Evolutionary conservation across 1,140 invertebrate species (phyloP).

Genomic region (Aleiodes sp.): DNA sequence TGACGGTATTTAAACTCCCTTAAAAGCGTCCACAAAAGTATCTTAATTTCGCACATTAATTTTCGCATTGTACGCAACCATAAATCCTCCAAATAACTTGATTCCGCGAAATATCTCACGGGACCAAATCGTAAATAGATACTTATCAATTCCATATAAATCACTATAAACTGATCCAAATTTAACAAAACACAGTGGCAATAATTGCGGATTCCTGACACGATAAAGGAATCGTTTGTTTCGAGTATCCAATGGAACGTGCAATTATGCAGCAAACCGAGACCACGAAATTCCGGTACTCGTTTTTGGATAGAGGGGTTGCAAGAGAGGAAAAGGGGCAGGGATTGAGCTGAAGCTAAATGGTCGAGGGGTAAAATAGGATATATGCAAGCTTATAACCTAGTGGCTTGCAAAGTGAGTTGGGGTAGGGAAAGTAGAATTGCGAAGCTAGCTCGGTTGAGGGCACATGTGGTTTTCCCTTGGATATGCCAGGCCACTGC

Average conservation of each 20-base stretch:
- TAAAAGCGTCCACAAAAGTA: too few relatives aligned
- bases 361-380: background rate
- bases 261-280: slow-evolving; percentile 58
- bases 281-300: slow-evolving; percentile 51
- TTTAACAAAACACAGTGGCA: slow-evolving; percentile 28
- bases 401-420: slow-evolving; percentile 40
- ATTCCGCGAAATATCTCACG: too few relatives aligned
- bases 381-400: slow-evolving; percentile 15
- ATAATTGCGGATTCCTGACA: slow-evolving; percentile 56
- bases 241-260: slow-evolving; percentile 43
- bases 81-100: too few relatives aligned
- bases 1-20: too few relatives aligned
- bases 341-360: too few relatives aligned
- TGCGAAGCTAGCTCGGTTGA: slow-evolving; percentile 24
- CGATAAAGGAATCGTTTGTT: slow-evolving; percentile 55
- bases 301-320: slow-evolving; percentile 29
- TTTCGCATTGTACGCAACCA: too few relatives aligned
- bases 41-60: too few relatives aligned
- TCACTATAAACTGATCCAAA: background rate
- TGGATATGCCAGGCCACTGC: slow-evolving; percentile 18
- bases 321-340: too few relatives aligned
- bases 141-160: background rate
- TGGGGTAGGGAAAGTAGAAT: slow-evolving; percentile 32
- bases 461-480: slow-evolving; percentile 46
- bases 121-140: background rate